Percentiles rank a stretch among this genome's conserved stretches.
Evolutionary conservation across 2,888 invertebrate species (phyloP).

Genomic region (Drosophila melanosoma): DNA sequence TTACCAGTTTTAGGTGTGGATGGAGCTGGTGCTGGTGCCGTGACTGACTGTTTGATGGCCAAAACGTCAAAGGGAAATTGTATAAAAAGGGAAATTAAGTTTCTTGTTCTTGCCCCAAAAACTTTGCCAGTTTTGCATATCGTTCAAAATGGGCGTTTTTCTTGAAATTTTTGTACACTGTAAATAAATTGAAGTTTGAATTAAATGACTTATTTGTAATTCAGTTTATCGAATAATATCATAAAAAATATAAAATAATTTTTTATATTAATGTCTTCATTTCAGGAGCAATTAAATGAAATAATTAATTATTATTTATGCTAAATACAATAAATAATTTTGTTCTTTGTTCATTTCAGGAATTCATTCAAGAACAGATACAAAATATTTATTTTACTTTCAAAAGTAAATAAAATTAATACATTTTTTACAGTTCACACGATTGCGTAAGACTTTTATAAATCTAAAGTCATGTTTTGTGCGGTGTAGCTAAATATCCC

Average conservation of each 20-base stretch:
- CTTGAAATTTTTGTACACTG: not conserved
- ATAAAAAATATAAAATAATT: no score
- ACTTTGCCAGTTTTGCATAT: slow-evolving; percentile 64
- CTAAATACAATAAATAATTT: no score
- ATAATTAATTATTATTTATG: no score
- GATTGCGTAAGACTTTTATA: not conserved
- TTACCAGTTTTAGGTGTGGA: slow-evolving; percentile 5
- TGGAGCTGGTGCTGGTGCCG: not conserved
- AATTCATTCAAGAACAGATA: no score
- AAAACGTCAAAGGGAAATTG: slow-evolving; percentile 32
- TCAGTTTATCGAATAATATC: not conserved
- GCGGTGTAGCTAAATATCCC: not conserved
- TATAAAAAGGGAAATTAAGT: slow-evolving; percentile 68
- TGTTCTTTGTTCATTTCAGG: no score
- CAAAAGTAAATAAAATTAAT: not conserved
- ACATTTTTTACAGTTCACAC: not conserved
- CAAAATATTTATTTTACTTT: not conserved
- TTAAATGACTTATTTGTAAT: not conserved
- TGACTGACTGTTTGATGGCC: slow-evolving; percentile 13
- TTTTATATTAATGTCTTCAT: no score
- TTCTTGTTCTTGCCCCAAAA: slow-evolving; percentile 47
- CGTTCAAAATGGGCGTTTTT: slow-evolving; percentile 34
- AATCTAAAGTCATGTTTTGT: no score
- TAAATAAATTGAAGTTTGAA: not conserved
- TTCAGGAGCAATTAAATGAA: no score